Base-by-base conservation (phyloP, 2,113 vertebrate species). In the Mohoua ochrocephala region DNA sequence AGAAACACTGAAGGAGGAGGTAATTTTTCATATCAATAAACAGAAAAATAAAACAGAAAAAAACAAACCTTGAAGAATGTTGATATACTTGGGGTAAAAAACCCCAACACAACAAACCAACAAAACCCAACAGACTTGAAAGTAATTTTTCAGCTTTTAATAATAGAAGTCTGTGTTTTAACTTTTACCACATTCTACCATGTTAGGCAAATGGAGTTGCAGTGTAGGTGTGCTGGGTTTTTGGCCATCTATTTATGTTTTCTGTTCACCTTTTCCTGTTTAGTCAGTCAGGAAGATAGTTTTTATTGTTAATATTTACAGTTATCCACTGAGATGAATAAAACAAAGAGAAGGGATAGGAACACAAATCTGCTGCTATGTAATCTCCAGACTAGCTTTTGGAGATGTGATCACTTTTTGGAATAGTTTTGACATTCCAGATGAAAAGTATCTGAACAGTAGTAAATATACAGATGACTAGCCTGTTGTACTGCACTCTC, bases 1-100 rank as follows among this genome's bases (percentile, higher is more conserved):
- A 98, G 97, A 99, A 99, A 79, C 99, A 99, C 88, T 99, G 53
- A 99, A 98, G 96, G 99, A 99, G 91, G 99, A 99, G 99, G 99
- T 99, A 98, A 97, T 49, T 90, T 84, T 65, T 95, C 26, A 22
- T 71, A 39, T 10, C 18, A 75, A 24, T 63, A 54, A 68, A 37
- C 23, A 45, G 60, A 69, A 85, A 76, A 92, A 11, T 27, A 27
- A 65, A 71, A 19, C 6, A 3, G 9, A 79, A 59, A 47, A 4
- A 50, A 52, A 21, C 11, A 5, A n/a, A n/a, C n/a, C n/a, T n/a
- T n/a, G n/a, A n/a, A n/a, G n/a, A n/a, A n/a, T n/a, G n/a, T n/a
- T n/a, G n/a, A n/a, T n/a, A n/a, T n/a, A n/a, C n/a, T n/a, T n/a
- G n/a, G n/a, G n/a, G n/a, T n/a, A n/a, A n/a, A n/a, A n/a, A n/a